Evolutionary conservation across 2,888 invertebrate genomes (phyloP), one percentile per base, ranked within the genome.

Genomic region (Barypeithes pellucidus): DNA sequence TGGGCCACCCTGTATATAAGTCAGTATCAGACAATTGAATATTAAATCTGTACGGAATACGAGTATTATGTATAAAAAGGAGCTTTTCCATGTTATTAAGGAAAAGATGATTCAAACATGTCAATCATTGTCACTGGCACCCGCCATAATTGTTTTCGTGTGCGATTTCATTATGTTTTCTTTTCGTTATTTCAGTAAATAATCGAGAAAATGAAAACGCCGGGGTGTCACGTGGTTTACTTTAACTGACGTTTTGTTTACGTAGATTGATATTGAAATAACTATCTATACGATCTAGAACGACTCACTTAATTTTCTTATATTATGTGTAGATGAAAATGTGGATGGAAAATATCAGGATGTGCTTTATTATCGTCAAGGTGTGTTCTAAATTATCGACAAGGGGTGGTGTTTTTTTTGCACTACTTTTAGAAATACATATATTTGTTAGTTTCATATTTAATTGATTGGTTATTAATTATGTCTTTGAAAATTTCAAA

Each of bases 121-220:
- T 70, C 70, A 70, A 70, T 70, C 70, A 70, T 63, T 69, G 62
- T 69, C 69, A 47, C 50, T 29, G 22, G 33, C 24, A 33, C 20
- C 18, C 39, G 18, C 14, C 57, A 24, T 73, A 69, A 73, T 73
- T 73, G 73, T 69, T 73, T 69, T 60, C 69, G 68, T 66, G 65
- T 36, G 18, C 57, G 24, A 39, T 73, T 73, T 73, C 68, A 68
- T 73, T 68, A 73, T 73, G 68, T 73, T 73, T 73, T 73, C 73
- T 73, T 73, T 73, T 69, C 73, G 73, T 73, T 73, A 73, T 50
- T 57, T 60, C 39, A 61, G 52, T 65, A 75, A 75, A 75, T 71
- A 71, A 75, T 67, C 47, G 70, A 67, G 63, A 69, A 67, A 73
- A 73, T 73, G 73, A 59, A 70, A 71, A 62, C 47, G 47, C 39